Percentiles rank a stretch among this genome's conserved stretches.
Conservation (phyloP, 2,888 invertebrate genomes). For the Disparrhopalites patrizii region DNA sequence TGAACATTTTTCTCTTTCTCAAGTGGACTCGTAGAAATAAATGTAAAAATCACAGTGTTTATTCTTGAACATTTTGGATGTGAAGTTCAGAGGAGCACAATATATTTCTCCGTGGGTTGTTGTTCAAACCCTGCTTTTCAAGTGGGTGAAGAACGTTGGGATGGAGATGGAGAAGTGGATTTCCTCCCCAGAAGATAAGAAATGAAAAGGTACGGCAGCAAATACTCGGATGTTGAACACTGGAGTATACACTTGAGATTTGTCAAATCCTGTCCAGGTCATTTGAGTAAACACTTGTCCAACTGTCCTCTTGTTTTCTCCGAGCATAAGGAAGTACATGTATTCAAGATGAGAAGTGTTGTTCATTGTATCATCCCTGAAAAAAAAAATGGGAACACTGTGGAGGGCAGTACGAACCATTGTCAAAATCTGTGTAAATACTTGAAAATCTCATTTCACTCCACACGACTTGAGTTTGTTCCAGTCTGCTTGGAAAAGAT, state of each 20-base stretch:
- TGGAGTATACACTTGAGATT: not conserved
- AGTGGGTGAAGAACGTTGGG: too few species aligned
- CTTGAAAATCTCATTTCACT: not conserved
- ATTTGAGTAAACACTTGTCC: not conserved
- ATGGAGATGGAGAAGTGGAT: too few species aligned
- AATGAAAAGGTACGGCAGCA: too few species aligned
- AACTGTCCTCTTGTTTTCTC: not conserved
- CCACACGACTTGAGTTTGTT: not conserved
- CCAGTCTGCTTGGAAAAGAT: not conserved
- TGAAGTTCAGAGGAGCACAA: too few species aligned
- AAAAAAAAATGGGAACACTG: conserved; percentile 1
- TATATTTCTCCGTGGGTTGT: too few species aligned
- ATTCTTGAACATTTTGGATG: not conserved
- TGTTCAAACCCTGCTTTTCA: too few species aligned
- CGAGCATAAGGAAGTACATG: too few species aligned
- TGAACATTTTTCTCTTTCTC: too few species aligned
- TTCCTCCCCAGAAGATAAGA: too few species aligned
- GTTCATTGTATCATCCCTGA: not conserved
- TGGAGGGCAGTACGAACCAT: not conserved
- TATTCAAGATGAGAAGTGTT: not conserved
- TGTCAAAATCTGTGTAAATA: not conserved
- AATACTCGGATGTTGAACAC: not conserved
- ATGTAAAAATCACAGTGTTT: not conserved
- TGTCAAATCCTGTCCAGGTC: conserved; percentile 11
- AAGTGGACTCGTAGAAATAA: too few species aligned